Evolutionary conservation across 2,797 vertebrate genomes (phyloP).

Genomic region (Tadarida brasiliensis): DNA sequence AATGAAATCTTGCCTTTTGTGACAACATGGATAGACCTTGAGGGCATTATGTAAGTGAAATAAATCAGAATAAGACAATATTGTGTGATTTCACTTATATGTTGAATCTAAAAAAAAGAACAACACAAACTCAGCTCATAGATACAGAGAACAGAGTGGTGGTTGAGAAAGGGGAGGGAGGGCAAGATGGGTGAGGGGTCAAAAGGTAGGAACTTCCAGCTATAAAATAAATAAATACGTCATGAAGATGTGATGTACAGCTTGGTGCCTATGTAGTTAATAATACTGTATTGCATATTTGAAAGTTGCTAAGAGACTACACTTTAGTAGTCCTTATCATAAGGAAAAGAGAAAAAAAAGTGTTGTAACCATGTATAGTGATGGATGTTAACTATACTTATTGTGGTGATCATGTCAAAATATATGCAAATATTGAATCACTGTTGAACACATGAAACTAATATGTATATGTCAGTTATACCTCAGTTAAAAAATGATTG

Average conservation of each 20-base stretch:
- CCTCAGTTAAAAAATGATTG: background rate
- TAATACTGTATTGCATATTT: background rate
- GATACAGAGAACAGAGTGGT: background rate
- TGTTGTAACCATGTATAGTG: background rate
- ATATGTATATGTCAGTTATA: background rate
- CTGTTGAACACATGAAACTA: background rate
- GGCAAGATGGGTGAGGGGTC: background rate
- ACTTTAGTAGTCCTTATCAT: background rate
- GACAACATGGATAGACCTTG: background rate
- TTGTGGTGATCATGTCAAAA: background rate
- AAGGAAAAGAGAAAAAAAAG: background rate
- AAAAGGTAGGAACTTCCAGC: background rate
- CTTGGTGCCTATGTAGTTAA: background rate
- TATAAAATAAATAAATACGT: background rate
- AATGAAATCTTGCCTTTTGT: background rate
- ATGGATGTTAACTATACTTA: background rate
- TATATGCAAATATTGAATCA: background rate
- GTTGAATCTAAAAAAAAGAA: background rate
- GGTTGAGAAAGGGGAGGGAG: background rate
- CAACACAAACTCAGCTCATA: background rate
- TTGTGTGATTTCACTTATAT: background rate
- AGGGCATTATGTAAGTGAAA: background rate
- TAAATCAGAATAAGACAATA: background rate
- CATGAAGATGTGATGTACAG: background rate
- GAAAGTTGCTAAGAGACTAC: background rate